Base-by-base conservation (phyloP, 1,140 invertebrate species). In the Solenopsis invicta region DNA sequence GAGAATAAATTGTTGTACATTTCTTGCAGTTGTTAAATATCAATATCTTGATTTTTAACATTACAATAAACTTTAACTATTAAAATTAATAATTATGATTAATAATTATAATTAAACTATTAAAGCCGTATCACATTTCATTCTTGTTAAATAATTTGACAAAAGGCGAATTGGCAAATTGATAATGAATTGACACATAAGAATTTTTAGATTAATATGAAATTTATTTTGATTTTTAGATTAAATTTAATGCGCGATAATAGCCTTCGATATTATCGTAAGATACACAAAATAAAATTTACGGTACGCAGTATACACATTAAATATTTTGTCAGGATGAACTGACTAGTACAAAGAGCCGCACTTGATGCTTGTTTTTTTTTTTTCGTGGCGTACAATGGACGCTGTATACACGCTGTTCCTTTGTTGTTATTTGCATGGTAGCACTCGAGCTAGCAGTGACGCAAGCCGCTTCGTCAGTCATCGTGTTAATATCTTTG, bases 341-440 rank as follows among this genome's bases (percentile, higher is more conserved):
- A 67, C 16, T n/a, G 2, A 3, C 9, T 66, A 18, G 18, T 37
- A 67, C n/a, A 67, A 67, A 45, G n/a, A 45, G n/a, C 2, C 12
- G 12, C 12, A 24, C 4, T 66, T 41, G 24, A 9, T 0, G n/a
- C n/a, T 67, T 67, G 10, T 67, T 67, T 45, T 67, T 67, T 45
- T 67, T 67, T 67, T 67, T 29, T 62, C 13, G n/a, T 67, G 10
- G 10, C 12, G 10, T 21, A 67, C 10, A 67, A 67, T 4, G 6
- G 45, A n/a, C 13, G 10, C 64, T 67, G 10, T 67, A 9, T 66
- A 61, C 18, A 66, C 34, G 61, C 12, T 3, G 9, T 45, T 67
- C 64, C 37, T 67, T 67, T 67, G 64, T 67, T 67, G n/a, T 67
- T 18, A 41, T 66, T 41, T 10, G n/a, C 64, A 18, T 5, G 61